Conservation (phyloP, 2,113 vertebrate genomes). For the Pseudorectes ferrugineus region DNA sequence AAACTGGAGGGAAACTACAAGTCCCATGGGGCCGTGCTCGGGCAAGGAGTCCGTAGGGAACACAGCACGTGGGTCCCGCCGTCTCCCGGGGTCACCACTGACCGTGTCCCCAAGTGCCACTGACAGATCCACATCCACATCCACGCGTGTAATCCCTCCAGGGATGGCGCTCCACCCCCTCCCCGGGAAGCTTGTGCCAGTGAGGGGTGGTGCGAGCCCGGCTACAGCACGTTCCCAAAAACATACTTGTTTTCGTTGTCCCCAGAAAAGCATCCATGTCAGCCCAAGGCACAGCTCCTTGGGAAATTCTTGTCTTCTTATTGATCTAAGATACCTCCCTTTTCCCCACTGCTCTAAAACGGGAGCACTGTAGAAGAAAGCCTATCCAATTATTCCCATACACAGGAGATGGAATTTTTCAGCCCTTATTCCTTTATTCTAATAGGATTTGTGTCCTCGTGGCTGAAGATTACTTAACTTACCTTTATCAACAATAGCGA, state of each 20-base stretch:
- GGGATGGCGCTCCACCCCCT: background rate
- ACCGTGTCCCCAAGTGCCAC: background rate
- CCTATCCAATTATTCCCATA: background rate
- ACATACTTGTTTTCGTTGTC: background rate
- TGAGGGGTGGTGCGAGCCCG: background rate
- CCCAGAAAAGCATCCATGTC: background rate
- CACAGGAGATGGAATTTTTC: background rate
- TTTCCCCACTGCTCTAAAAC: too few species aligned
- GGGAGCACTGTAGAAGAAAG: background rate
- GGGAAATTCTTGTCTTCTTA: background rate
- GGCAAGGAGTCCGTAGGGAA: rapidly evolving
- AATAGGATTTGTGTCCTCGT: background rate
- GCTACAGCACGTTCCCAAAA: background rate
- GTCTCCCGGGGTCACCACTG: rapidly evolving
- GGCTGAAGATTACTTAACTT: background rate
- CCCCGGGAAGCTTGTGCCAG: background rate
- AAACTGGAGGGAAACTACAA: background rate
- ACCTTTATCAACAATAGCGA: background rate
- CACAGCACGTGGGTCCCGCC: rapidly evolving
- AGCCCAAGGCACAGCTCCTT: background rate
- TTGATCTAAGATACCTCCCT: background rate
- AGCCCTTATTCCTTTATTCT: background rate
- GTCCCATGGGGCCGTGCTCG: background rate
- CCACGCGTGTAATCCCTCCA: too few species aligned
- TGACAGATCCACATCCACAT: rapidly evolving